phyloP scores from a whole-genome alignment of 35 echinoderm and acorn worm species.

The Hemicentrotus pulcherrimus region DNA sequence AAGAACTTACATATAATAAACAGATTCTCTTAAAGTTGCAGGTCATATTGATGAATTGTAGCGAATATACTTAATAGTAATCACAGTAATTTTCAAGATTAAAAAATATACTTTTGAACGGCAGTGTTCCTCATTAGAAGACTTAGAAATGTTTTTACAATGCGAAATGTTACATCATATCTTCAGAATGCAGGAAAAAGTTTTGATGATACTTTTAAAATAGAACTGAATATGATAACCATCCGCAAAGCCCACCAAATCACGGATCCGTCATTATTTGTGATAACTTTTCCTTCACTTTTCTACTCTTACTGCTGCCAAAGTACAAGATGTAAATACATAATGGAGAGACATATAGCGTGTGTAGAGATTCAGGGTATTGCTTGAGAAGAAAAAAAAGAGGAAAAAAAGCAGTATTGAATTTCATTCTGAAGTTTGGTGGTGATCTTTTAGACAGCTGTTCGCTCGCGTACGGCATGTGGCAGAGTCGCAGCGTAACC shows the following conservation, averaged over 20 bases:
- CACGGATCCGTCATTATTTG: not conserved
- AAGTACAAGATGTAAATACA: not conserved
- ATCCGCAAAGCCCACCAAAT: not conserved
- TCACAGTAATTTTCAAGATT: not conserved
- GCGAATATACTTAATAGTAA: not conserved
- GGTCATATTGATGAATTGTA: not conserved
- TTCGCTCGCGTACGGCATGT: not conserved
- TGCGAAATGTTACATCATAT: not conserved
- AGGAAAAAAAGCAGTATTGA: not conserved
- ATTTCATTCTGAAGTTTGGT: conserved; percentile 45
- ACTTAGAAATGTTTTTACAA: not conserved
- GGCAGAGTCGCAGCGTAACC: not conserved
- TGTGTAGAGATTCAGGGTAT: not conserved
- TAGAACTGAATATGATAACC: not conserved
- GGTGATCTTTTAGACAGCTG: conserved; percentile 23
- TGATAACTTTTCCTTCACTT: not conserved
- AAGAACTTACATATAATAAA: not conserved
- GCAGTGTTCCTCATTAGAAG: not conserved
- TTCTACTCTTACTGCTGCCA: not conserved
- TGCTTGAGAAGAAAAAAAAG: not conserved
- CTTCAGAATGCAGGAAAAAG: not conserved
- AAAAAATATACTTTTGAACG: not conserved
- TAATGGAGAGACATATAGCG: not conserved
- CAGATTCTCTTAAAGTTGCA: not conserved
- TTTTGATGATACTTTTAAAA: not conserved